These are phyloP conservation scores for Aquatica leii DNA, from an alignment of 2,888 invertebrate genomes.

Conservation along the genomic window DNA sequence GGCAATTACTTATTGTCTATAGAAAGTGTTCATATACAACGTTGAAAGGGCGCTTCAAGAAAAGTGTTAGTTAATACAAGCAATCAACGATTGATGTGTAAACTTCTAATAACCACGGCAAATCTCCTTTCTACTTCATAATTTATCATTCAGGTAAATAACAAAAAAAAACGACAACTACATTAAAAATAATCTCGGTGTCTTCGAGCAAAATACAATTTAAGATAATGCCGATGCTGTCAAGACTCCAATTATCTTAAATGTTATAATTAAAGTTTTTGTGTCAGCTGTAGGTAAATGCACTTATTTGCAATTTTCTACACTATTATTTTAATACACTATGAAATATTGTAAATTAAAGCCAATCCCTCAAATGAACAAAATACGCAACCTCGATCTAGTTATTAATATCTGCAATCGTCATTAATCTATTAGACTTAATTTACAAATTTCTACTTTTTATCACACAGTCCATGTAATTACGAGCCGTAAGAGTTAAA, in stretches of 20 bases:
- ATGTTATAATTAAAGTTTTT: slow-evolving; percentile 46
- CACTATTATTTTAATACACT: slow-evolving; percentile 9
- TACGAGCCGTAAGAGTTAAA: too few species aligned
- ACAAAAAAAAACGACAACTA: slow-evolving; percentile 16
- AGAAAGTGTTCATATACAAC: slow-evolving; percentile 21
- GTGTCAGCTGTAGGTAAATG: slow-evolving; percentile 3
- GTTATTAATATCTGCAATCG: too few species aligned
- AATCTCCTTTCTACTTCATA: slow-evolving; percentile 38
- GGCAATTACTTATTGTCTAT: slow-evolving; percentile 21
- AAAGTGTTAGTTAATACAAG: slow-evolving; percentile 6
- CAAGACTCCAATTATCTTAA: slow-evolving; percentile 44
- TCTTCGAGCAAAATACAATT: slow-evolving; percentile 25
- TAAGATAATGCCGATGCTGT: slow-evolving; percentile 45
- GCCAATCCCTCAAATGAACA: background rate
- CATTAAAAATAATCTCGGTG: slow-evolving; percentile 21
- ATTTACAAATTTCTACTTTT: too few species aligned
- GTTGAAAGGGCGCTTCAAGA: background rate
- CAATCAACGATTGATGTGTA: slow-evolving; percentile 30
- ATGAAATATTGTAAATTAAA: background rate
- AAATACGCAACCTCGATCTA: too few species aligned
- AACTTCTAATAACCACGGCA: slow-evolving; percentile 27
- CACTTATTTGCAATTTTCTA: slow-evolving; percentile 13
- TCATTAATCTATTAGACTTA: too few species aligned
- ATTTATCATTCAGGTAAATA: slow-evolving; percentile 42
- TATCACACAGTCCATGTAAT: too few species aligned